A percentile compares a stretch with the other conserved stretches of the same genome.
phyloP scores from a whole-genome alignment of 2,797 vertebrate genomes.

The Steatocranus sp. region DNA sequence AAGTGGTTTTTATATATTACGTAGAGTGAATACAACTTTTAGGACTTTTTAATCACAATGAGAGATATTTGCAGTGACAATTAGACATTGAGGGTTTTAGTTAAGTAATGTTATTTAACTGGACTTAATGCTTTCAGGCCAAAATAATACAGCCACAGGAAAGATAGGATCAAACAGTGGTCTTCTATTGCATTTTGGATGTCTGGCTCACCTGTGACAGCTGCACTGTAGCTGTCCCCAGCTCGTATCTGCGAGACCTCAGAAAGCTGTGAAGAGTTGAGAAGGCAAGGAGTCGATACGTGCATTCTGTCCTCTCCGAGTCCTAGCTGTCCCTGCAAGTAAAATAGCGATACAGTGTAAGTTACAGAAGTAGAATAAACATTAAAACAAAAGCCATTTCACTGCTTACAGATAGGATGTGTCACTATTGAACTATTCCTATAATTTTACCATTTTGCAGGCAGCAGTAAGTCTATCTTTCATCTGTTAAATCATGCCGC shows the following conservation, averaged over 20 bases:
- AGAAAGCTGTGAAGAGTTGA: slow-evolving; percentile 21
- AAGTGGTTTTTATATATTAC: slow-evolving; percentile 54
- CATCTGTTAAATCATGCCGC: slow-evolving; percentile 19
- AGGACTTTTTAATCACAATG: slow-evolving; percentile 1
- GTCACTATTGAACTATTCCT: neutral
- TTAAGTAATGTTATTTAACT: neutral
- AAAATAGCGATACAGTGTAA: slow-evolving; percentile 19
- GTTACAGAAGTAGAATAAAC: slow-evolving; percentile 40
- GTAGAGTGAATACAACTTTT: slow-evolving; percentile 18
- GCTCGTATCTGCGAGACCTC: slow-evolving; percentile 33
- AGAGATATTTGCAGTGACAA: neutral
- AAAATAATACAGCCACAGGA: neutral
- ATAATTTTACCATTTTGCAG: neutral
- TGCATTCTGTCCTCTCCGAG: slow-evolving; percentile 37
- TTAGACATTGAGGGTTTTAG: neutral
- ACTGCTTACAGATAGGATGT: neutral
- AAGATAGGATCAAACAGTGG: neutral
- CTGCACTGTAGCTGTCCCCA: slow-evolving; percentile 51
- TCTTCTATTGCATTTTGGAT: neutral
- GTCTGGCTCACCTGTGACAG: slow-evolving; percentile 40
- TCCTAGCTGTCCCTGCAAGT: slow-evolving; percentile 62
- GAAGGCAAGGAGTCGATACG: slow-evolving; percentile 17
- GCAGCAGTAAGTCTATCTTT: neutral
- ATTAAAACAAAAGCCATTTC: slow-evolving; percentile 18
- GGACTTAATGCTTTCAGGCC: neutral